Base-by-base conservation (phyloP, 1,140 invertebrate species). In the Drosophila ogumai region DNA sequence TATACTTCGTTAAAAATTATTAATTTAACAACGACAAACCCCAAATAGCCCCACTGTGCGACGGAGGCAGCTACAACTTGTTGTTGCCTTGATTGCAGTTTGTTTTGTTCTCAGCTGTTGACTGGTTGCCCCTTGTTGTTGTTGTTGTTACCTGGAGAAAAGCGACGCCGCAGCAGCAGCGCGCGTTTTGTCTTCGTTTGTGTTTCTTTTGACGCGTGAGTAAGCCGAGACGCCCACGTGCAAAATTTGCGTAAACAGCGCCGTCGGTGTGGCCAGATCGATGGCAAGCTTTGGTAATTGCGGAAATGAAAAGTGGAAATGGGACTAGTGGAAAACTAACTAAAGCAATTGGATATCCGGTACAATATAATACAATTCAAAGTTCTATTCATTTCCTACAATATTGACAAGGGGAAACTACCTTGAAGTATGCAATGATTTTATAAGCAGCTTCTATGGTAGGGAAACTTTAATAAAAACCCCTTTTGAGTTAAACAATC, bases 21-120 rank as follows among this genome's bases (percentile, higher is more conserved):
- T 6, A 4, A n/a, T 47, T 47, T 28, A 6, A 7, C 3, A n/a
- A 15, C 0, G 22, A 28, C 4, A 28, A 25, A 5, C 0, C 1
- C 5, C 1, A 28, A 47, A 28, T 28, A 4, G 7, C 13, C 7
- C 46, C 46, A 47, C 46, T 47, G 46, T 47, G 22, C 46, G 61
- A 43, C 66, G 12, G 60, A 3, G 46, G 46, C 66, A 71, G 68
- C 68, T 28, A 46, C 73, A 57, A 40, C 49, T 80, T 74, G 82
- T 66, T 72, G 79, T 49, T 69, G 66, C 43, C 34, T 76, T 44
- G 63, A 72, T 75, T 90, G 77, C 84, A 82, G 81, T 90, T 88
- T 90, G 81, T 88, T 88, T 88, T 88, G 84, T 88, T 88, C 84
- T 87, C 84, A 88, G 84, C 84, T 88, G 81, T 75, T 79, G 80